Evolutionary conservation across 2,113 vertebrate species (phyloP).

Genomic region (Casuarius casuarius): DNA sequence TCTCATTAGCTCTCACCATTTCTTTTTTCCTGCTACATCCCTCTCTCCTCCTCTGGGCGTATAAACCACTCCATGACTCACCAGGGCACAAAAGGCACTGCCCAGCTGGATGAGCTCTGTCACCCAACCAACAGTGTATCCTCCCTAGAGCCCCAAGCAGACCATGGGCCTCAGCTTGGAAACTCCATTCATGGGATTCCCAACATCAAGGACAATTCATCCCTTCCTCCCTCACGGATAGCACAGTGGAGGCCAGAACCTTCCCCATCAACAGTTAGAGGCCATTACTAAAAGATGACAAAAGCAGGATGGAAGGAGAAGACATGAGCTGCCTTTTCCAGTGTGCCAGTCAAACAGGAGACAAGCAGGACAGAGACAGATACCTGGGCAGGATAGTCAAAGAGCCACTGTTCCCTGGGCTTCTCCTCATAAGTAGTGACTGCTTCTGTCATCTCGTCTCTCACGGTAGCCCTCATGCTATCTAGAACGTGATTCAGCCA

Average conservation of each 20-base stretch:
- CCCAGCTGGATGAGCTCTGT: fast-evolving
- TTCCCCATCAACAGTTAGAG: fast-evolving
- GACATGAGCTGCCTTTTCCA: neutral
- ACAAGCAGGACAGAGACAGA: neutral
- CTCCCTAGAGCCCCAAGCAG: neutral
- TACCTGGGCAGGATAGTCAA: slow-evolving; percentile 91
- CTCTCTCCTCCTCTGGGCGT: neutral
- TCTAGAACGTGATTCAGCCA: slow-evolving; percentile 89
- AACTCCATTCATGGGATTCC: neutral
- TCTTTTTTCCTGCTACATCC: neutral
- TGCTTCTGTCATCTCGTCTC: slow-evolving; percentile 84
- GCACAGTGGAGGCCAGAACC: neutral
- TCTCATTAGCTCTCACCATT: neutral
- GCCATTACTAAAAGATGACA: neutral
- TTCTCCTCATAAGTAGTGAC: slow-evolving; percentile 90
- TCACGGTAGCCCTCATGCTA: slow-evolving; percentile 87
- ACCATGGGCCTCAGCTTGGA: neutral
- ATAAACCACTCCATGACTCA: neutral
- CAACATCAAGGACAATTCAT: neutral
- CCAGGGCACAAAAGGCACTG: neutral
- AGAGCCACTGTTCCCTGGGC: slow-evolving; percentile 92
- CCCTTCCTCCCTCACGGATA: neutral
- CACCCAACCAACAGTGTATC: neutral
- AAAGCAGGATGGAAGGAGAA: neutral
- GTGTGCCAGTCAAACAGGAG: neutral